Evolutionary conservation across 2,797 vertebrate species (phyloP).

Genomic region (Oophaga sylvatica): DNA sequence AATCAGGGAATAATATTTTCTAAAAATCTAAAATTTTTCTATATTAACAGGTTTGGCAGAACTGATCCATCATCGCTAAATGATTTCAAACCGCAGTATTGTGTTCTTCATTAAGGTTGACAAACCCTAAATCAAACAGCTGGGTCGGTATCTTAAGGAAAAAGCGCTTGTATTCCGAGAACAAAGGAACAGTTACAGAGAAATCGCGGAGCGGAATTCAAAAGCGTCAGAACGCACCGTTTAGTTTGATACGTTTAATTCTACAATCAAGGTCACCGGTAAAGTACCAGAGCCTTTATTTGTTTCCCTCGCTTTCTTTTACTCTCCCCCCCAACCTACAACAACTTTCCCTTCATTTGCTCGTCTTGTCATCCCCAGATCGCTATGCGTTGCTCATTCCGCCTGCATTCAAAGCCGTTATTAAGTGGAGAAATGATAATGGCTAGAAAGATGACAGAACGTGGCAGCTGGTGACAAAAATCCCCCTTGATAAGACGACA

Average conservation of each 20-base stretch:
- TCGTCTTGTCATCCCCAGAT: conserved; percentile 78
- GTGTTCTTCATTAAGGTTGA: conserved; percentile 20
- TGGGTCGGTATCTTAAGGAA: conserved; percentile 13
- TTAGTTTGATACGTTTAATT: conserved; percentile 75
- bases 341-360: conserved; percentile 80
- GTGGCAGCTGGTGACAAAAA: conserved; percentile 86
- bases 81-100: neutral
- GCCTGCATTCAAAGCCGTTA: conserved; percentile 85
- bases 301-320: conserved; percentile 73
- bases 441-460: conserved; percentile 88
- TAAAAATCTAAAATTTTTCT: too few species aligned
- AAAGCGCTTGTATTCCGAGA: conserved; percentile 55
- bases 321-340: conserved; percentile 68
- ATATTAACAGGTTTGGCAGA: too few species aligned
- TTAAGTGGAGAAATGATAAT: conserved; percentile 89
- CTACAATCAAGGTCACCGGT: conserved; percentile 79
- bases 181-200: conserved; percentile 70
- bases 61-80: neutral
- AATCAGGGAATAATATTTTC: too few species aligned
- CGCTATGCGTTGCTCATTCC: conserved; percentile 79
- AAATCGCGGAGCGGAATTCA: conserved; percentile 68
- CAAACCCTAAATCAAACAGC: conserved; percentile 15
- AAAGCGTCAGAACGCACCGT: conserved; percentile 70
- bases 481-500: conserved; percentile 85
- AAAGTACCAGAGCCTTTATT: conserved; percentile 74